Conservation (phyloP, 2,113 vertebrate genomes). For the Eleginops maclovinus region DNA sequence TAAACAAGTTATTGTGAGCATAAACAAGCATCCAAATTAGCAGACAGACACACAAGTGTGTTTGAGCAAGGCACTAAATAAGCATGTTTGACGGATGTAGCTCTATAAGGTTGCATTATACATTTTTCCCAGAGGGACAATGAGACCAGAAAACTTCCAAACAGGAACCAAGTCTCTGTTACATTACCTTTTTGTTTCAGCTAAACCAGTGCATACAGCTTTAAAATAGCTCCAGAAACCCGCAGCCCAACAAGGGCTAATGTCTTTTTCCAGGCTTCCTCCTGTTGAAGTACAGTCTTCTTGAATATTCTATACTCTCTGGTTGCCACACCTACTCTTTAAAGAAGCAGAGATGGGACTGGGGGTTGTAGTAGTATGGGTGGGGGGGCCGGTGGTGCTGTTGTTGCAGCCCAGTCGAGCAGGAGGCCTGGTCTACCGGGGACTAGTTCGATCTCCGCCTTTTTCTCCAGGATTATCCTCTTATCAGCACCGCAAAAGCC, state of each 20-base stretch:
- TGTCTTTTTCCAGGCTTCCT: conserved; percentile 54
- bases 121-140: neutral
- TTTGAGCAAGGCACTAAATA: conserved; percentile 14
- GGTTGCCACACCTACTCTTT: conserved; percentile 57
- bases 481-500: conserved; percentile 82
- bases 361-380: conserved; percentile 30
- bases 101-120: neutral
- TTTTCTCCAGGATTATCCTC: conserved; percentile 85
- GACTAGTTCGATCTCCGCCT: conserved; percentile 81
- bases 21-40: conserved; percentile 33
- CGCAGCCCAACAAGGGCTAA: conserved; percentile 44
- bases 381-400: conserved; percentile 1
- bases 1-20: conserved; percentile 10
- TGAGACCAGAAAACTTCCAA: conserved; percentile 15
- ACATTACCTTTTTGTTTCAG: neutral
- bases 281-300: conserved; percentile 64
- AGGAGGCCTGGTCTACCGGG: conserved; percentile 76
- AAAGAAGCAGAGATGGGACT: conserved; percentile 53
- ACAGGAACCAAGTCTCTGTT: conserved; percentile 1
- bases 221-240: conserved; percentile 25
- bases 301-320: conserved; percentile 79
- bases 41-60: conserved; percentile 8
- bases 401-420: conserved; percentile 72
- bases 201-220: conserved; percentile 15
- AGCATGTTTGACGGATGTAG: neutral